Evolutionary conservation across 2,797 vertebrate genomes (phyloP), one percentile per base, ranked within the genome.

Genomic region (Limnodromus scolopaceus): DNA sequence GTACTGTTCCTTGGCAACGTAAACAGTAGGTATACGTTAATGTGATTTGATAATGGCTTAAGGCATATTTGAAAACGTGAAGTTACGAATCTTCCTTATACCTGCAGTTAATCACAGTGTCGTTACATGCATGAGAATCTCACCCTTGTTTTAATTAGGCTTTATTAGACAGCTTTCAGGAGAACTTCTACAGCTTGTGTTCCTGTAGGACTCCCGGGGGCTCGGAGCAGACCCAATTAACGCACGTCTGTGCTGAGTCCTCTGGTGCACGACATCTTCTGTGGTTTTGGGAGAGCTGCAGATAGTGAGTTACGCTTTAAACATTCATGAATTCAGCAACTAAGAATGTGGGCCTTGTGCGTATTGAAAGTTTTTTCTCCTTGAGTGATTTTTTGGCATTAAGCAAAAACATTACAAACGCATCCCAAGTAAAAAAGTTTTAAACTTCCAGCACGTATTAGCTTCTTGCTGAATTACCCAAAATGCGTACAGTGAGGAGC

Each of bases 101-200:
- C 93, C 94, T 96, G 84, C 95, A 93, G 57, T 93, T 97, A 85
- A 77, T 87, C 86, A 71, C 86, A 94, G 72, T 96, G 96, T 55
- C 92, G 74, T 94, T 79, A 65, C 36, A 70, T 92, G 95, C 90
- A 84, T 96, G 91, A 74, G 65, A 74, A 43, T 93, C 89, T 96
- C 95, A 91, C 19, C 32, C 78, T 86, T 64, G 60, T 86, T 97
- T 95, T 84, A 54, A 89, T 97, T 94, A 96, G 94, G 77, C 80
- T 96, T 97, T 96, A 51, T 46, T 93, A 92, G 80, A 46, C 91
- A 76, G 43, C 77, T 96, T 97, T 97, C 82, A 96, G 94, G 92
- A 94, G 84, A 92, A 43, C 69, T 93, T 84, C 89, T 64, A 55
- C 66, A 90, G 71, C 51, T 71, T 65, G 55, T 76, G 92, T 79